phyloP scores from a whole-genome alignment of 2,888 invertebrate genomes.

The Ormyrus thymus region DNA sequence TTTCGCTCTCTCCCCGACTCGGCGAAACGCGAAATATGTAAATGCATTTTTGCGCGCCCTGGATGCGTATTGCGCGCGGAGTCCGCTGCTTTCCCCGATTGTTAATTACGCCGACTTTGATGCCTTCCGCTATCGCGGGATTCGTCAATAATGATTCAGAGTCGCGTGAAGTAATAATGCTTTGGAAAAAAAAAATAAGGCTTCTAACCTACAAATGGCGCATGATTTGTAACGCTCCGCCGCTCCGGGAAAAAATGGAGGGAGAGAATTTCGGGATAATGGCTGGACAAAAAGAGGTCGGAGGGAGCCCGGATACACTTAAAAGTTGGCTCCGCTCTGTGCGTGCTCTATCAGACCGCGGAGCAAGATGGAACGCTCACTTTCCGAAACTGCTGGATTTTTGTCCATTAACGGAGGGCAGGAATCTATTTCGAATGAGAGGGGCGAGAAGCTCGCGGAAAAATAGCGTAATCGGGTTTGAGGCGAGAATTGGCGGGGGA shows the following conservation, averaged over 20 bases:
- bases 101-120: no score
- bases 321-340: conserved; percentile 14
- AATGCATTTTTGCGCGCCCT: no score
- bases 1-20: no score
- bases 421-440: not conserved
- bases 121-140: no score
- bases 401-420: not conserved
- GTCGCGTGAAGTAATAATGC: no score
- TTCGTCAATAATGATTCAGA: no score
- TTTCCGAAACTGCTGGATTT: not conserved
- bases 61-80: no score
- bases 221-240: conserved; percentile 17
- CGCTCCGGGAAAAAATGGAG: not conserved
- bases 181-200: no score
- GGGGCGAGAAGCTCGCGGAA: not conserved
- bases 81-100: no score
- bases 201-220: not conserved
- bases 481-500: not conserved
- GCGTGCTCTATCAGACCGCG: conserved; percentile 3
- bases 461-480: conserved; percentile 3
- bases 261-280: conserved; percentile 14
- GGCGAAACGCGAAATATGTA: no score
- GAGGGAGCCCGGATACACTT: conserved; percentile 5
- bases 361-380: not conserved
- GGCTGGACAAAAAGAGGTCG: not conserved